Percentiles rank a stretch among this genome's conserved stretches.
phyloP scores from a whole-genome alignment of 2,888 invertebrate species.

The Melanotus villosus region DNA sequence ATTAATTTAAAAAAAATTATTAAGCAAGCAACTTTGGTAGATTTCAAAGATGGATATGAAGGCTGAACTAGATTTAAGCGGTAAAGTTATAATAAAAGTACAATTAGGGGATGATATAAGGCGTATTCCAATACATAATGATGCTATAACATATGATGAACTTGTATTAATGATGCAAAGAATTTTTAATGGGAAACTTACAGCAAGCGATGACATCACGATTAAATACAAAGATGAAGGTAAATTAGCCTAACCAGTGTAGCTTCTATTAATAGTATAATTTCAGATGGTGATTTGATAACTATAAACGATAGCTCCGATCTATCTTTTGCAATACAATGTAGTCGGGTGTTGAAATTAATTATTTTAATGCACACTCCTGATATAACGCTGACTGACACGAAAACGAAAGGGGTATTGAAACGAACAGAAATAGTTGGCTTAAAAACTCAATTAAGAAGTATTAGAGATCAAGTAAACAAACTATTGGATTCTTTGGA shows the following conservation, averaged over 20 bases:
- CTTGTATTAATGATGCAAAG: constrained; percentile 81
- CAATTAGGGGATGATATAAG: constrained; percentile 78
- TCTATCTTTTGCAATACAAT: constrained; percentile 79
- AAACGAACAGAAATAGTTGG: constrained; percentile 67
- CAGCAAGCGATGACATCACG: constrained; percentile 76
- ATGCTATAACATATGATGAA: constrained; percentile 80
- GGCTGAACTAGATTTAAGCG: constrained; percentile 65
- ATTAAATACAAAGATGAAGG: constrained; percentile 83
- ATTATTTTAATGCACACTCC: constrained; percentile 71
- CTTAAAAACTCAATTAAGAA: constrained; percentile 67
- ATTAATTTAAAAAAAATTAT: no score
- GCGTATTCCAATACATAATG: constrained; percentile 80
- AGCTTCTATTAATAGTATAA: constrained; percentile 18
- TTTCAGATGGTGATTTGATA: constrained; percentile 78
- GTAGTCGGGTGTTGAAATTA: constrained; percentile 76
- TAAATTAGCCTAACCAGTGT: constrained; percentile 52
- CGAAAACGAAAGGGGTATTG: constrained; percentile 54
- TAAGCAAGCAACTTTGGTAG: no score
- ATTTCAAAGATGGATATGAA: constrained; percentile 41
- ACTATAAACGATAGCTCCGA: constrained; percentile 81
- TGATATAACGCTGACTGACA: constrained; percentile 56
- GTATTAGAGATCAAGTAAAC: constrained; percentile 74
- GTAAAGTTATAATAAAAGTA: constrained; percentile 72
- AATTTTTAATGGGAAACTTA: constrained; percentile 76
- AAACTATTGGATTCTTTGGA: constrained; percentile 73